phyloP scores from a whole-genome alignment of 2,888 invertebrate species.

The Lapara coniferarum region DNA sequence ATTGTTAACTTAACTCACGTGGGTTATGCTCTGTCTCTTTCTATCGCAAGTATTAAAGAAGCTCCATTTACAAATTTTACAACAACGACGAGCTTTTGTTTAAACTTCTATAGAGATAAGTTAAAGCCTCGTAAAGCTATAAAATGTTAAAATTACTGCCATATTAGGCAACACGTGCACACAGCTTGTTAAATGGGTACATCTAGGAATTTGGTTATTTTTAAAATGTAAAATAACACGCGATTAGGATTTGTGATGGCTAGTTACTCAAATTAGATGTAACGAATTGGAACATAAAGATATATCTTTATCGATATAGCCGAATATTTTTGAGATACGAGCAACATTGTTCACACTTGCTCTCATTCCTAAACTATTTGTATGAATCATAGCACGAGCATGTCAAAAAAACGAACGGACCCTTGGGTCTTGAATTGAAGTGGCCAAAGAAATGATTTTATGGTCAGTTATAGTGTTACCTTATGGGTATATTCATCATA shows the following conservation, averaged over 20 bases:
- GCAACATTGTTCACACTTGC: slow-evolving; percentile 16
- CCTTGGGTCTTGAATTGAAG: slow-evolving; percentile 10
- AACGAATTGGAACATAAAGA: slow-evolving; percentile 16
- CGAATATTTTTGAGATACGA: slow-evolving; percentile 3
- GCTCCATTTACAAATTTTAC: slow-evolving; percentile 48
- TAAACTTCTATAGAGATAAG: slow-evolving; percentile 70
- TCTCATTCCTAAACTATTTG: slow-evolving; percentile 29
- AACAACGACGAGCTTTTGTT: slow-evolving; percentile 65
- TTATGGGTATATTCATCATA: slow-evolving; percentile 31
- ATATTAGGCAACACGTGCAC: slow-evolving; percentile 55
- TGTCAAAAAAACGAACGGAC: slow-evolving; percentile 12
- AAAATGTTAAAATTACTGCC: slow-evolving; percentile 51
- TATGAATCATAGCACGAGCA: slow-evolving; percentile 36
- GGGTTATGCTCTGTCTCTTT: slow-evolving; percentile 64
- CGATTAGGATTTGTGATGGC: slow-evolving; percentile 15
- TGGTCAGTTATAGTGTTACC: slow-evolving; percentile 9
- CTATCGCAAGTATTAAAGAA: slow-evolving; percentile 40
- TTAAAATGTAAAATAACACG: slow-evolving; percentile 27
- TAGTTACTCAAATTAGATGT: slow-evolving; percentile 17
- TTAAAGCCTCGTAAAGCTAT: slow-evolving; percentile 50
- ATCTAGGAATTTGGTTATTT: slow-evolving; percentile 1
- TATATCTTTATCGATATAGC: background rate
- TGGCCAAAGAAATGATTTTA: slow-evolving; percentile 22
- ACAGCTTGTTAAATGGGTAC: slow-evolving; percentile 45
- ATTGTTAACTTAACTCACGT: slow-evolving; percentile 80